Evolutionary conservation across 2,113 vertebrate genomes (phyloP).

Genomic region (Neolamprologus hecqui): DNA sequence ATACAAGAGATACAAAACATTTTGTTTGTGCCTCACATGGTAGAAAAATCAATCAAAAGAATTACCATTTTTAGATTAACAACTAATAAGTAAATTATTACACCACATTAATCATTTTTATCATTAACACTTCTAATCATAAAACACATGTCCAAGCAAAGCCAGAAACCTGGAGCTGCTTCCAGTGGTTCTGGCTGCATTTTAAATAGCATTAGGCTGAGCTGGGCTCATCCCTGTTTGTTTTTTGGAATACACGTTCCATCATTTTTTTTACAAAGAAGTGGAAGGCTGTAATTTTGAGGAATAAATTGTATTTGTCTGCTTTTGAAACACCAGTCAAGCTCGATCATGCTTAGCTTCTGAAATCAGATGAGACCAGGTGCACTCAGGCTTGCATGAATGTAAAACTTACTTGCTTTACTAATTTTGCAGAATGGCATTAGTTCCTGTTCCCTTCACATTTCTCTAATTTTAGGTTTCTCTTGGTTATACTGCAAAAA

Average conservation of each 20-base stretch:
- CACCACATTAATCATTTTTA: not conserved
- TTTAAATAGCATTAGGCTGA: not conserved
- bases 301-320: not conserved
- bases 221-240: not conserved
- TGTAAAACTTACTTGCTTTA: not conserved
- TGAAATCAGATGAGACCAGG: not conserved
- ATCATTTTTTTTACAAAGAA: not conserved
- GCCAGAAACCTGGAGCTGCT: not conserved
- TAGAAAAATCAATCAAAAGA: not conserved
- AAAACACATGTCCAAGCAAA: not conserved
- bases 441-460: not conserved
- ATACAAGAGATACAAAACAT: not conserved
- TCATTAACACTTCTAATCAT: not conserved
- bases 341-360: not conserved
- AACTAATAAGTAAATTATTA: not conserved
- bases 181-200: not conserved
- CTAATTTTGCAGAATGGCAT: not conserved
- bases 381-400: not conserved
- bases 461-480: not conserved
- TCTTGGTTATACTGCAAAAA: not conserved
- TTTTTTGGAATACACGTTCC: not conserved
- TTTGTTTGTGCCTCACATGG: not conserved
- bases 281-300: not conserved
- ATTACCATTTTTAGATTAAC: accelerated
- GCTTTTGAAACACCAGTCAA: not conserved